Conservation (phyloP, 2,113 vertebrate genomes). For the Eptesicus fuscus region DNA sequence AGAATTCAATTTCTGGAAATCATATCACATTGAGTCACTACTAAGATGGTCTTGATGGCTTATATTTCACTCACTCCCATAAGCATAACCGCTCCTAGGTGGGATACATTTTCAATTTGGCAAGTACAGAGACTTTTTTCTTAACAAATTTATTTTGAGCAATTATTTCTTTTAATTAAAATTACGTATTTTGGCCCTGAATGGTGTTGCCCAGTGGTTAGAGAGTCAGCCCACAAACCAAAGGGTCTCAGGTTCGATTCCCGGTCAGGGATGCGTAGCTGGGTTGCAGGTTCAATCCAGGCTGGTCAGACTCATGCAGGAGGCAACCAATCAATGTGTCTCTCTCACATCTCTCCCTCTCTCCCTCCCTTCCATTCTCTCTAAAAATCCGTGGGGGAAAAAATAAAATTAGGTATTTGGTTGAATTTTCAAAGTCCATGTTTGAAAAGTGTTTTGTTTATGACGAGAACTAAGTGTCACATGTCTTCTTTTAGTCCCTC, state of each 20-base stretch:
- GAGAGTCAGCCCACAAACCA: too few species aligned
- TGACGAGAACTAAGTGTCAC: not conserved
- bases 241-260: too few species aligned
- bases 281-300: too few species aligned
- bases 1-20: slow-evolving; percentile 48
- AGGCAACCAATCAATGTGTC: too few species aligned
- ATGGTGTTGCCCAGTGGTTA: too few species aligned
- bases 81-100: not conserved
- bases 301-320: too few species aligned
- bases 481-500: not conserved
- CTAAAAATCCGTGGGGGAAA: too few species aligned
- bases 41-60: not conserved
- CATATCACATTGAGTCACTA: not conserved
- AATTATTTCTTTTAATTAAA: slow-evolving; percentile 21
- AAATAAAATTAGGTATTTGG: not conserved
- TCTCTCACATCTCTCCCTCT: too few species aligned
- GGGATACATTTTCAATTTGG: not conserved
- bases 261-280: too few species aligned
- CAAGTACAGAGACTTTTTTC: not conserved
- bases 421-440: not conserved
- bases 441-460: not conserved
- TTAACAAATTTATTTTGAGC: not conserved
- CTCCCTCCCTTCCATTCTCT: too few species aligned
- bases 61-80: not conserved
- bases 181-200: not conserved